Evolutionary conservation across 2,113 vertebrate genomes (phyloP), one percentile per base, ranked within the genome.

Genomic region (Colossoma macropomum): DNA sequence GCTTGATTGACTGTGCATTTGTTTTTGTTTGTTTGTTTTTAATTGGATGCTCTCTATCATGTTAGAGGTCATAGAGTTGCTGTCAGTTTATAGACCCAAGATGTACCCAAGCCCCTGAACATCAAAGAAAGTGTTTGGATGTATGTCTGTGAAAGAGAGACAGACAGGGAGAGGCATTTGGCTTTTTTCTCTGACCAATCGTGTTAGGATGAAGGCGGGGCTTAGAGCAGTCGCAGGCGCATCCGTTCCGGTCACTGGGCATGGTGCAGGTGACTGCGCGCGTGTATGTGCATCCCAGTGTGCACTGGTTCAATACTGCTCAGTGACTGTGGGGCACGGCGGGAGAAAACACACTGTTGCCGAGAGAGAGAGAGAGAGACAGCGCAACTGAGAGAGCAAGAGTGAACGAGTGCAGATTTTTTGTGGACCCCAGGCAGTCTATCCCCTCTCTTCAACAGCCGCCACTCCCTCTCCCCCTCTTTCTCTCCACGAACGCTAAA

Each of bases 181-280:
- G 28, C 21, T 62, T 56, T n/a, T 54, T 7, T 8, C 34, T 68
- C 60, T 16, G 34, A 52, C 75, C 76, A 75, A 82, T 80, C 72
- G 21, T 11, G 41, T 70, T 34, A 50, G 62, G 10, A 52, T 16
- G 21, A 59, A 34, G 81, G 66, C 27, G 66, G 63, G 48, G 56
- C 72, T 73, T 76, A 60, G 11, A 19, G 23, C 45, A 77, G 68
- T 86, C 50, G 75, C 79, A 75, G 41, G 41, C 25, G 54, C 75
- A 81, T 78, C 52, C 73, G 71, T 75, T 86, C 62, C 70, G 70
- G 78, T 81, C 74, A 54, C 41, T 84, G 60, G 70, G 79, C 70
- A 66, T 75, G 50, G 63, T 75, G 82, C 69, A 81, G 74, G 69
- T 56, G 50, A 63, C 80, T 75, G 25, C 77, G 60, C 23, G 83